These are phyloP conservation scores for Cinclus mexicanus DNA, from an alignment of 2,113 vertebrate genomes.

Conservation along the genomic window DNA sequence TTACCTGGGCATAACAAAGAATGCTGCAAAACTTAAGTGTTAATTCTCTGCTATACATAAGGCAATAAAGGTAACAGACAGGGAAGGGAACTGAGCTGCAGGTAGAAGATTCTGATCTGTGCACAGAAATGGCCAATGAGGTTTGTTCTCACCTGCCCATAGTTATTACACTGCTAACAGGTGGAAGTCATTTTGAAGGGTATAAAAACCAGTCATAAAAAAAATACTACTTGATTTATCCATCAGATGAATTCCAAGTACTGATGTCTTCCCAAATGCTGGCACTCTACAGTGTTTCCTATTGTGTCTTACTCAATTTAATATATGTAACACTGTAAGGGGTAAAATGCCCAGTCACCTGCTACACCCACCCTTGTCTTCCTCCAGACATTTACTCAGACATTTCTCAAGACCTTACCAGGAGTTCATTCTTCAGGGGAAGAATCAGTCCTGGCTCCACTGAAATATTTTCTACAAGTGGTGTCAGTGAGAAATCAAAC, in stretches of 20 bases:
- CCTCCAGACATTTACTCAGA: not conserved
- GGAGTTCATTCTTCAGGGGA: not conserved
- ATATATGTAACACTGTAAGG: not conserved
- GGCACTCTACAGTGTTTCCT: not conserved
- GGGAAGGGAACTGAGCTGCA: not conserved
- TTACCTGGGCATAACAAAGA: conserved; percentile 26
- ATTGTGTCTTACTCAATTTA: not conserved
- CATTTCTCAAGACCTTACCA: not conserved
- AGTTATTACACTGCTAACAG: not conserved
- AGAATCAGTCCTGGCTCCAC: not conserved
- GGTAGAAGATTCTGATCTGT: not conserved
- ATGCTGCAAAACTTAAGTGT: not conserved
- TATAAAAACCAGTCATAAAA: not conserved
- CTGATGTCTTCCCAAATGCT: not conserved
- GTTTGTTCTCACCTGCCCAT: not conserved
- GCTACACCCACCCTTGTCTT: not conserved
- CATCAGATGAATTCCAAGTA: not conserved
- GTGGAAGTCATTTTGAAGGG: not conserved
- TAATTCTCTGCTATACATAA: not conserved
- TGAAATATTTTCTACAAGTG: not conserved
- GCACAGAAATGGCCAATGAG: not conserved
- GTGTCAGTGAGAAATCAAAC: not conserved
- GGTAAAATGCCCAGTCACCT: not conserved
- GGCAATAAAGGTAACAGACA: not conserved
- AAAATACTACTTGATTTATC: not conserved